phyloP scores from a whole-genome alignment of 2,113 vertebrate genomes.

The Indri indri region DNA sequence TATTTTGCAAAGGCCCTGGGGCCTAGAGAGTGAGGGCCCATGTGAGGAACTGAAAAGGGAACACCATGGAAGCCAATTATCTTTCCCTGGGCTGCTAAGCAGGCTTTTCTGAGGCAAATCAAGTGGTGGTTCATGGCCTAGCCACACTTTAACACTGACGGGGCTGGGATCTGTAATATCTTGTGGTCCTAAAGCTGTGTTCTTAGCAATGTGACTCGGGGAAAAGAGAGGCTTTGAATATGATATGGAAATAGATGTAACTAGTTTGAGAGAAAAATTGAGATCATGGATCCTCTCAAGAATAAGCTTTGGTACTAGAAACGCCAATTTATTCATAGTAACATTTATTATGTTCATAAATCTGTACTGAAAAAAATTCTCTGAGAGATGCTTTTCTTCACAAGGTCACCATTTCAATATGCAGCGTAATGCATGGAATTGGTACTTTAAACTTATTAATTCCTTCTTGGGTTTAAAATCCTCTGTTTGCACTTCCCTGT shows the following conservation, averaged over 20 bases:
- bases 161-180: too few species aligned
- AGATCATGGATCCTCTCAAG: not conserved
- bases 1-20: conserved; percentile 28
- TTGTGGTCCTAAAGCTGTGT: not conserved
- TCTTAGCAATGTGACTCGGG: not conserved
- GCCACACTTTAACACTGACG: not conserved
- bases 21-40: not conserved
- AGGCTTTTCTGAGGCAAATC: not conserved
- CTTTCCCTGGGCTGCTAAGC: not conserved
- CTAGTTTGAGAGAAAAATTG: not conserved
- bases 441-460: not conserved
- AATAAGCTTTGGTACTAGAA: not conserved
- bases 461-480: not conserved
- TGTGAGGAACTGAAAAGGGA: not conserved
- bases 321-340: not conserved
- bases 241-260: not conserved
- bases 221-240: not conserved
- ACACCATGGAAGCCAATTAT: not conserved
- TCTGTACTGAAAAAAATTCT: not conserved
- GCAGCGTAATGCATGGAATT: not conserved
- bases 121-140: not conserved
- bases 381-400: not conserved
- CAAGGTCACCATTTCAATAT: not conserved
- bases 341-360: not conserved
- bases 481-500: not conserved